Conservation (phyloP, 2,888 invertebrate genomes). For the Amphipoea lucens region DNA sequence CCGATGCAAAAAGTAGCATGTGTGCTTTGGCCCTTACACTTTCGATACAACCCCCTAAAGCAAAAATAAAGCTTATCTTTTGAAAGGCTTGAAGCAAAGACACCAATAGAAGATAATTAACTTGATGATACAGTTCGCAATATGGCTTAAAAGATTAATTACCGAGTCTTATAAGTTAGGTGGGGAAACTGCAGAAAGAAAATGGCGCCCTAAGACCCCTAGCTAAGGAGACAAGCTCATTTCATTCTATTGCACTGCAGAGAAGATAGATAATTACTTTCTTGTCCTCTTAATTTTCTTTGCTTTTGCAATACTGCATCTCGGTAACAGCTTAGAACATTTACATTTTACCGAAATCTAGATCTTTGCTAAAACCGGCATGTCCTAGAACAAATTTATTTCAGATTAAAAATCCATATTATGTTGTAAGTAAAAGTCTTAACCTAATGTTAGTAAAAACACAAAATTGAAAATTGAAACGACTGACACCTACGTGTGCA, state of each 20-base stretch:
- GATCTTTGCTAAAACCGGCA: background rate
- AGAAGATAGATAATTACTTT: constrained; percentile 13
- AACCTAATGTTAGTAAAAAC: too few relatives aligned
- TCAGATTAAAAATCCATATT: too few relatives aligned
- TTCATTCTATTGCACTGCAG: constrained; percentile 11
- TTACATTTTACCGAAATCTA: background rate
- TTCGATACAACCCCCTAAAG: background rate
- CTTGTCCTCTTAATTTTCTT: background rate
- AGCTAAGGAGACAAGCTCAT: background rate
- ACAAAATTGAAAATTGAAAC: too few relatives aligned
- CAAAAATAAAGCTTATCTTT: constrained; percentile 7
- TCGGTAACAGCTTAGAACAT: background rate
- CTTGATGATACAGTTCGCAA: constrained; percentile 29
- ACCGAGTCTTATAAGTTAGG: background rate
- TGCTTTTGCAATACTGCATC: background rate
- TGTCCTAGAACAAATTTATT: too few relatives aligned
- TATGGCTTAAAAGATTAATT: constrained; percentile 49
- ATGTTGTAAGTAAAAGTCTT: too few relatives aligned
- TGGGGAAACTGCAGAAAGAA: constrained; percentile 4
- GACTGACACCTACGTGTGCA: too few relatives aligned
- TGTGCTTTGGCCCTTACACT: too few relatives aligned
- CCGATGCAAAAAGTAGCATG: too few relatives aligned
- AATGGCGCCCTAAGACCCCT: constrained; percentile 21
- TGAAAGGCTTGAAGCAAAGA: background rate
- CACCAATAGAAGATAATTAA: constrained; percentile 24